Evolutionary conservation across 2,888 invertebrate species (phyloP).

Genomic region (Ophioninae sp.): DNA sequence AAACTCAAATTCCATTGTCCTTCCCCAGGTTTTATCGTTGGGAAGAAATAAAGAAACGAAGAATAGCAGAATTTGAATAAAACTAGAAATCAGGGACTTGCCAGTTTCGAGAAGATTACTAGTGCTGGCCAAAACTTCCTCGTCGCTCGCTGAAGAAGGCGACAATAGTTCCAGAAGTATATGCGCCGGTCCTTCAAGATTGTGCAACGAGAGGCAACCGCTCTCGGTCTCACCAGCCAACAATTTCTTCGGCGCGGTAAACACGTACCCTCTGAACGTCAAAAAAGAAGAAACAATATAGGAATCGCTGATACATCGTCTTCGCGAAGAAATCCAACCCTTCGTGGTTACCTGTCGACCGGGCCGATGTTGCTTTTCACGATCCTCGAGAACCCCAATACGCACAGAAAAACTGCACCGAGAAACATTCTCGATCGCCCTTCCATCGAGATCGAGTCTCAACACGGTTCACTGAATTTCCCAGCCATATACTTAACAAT

Average conservation of each 20-base stretch:
- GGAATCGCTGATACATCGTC: background rate
- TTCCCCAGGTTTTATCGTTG: background rate
- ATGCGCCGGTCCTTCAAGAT: constrained; percentile 76
- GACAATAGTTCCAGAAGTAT: constrained; percentile 73
- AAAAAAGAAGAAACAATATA: background rate
- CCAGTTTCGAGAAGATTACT: constrained; percentile 71
- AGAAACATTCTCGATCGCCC: constrained; percentile 19
- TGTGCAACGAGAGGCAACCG: constrained; percentile 77
- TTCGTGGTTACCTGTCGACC: constrained; percentile 50
- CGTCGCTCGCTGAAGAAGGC: constrained; percentile 63
- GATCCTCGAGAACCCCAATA: constrained; percentile 30
- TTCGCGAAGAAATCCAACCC: background rate
- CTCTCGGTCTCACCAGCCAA: constrained; percentile 76
- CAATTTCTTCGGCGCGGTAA: constrained; percentile 76
- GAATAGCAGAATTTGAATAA: background rate
- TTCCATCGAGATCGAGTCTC: constrained; percentile 35
- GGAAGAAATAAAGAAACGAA: background rate
- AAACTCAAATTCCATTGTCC: constrained; percentile 9
- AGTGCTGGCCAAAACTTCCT: constrained; percentile 71
- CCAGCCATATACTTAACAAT: constrained; percentile 30
- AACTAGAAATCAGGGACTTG: constrained; percentile 56
- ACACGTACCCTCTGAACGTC: constrained; percentile 75
- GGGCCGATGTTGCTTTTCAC: constrained; percentile 47
- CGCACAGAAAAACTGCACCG: constrained; percentile 24
- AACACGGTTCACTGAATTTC: constrained; percentile 24